Evolutionary conservation across 2,888 invertebrate species (phyloP), one percentile per base, ranked within the genome.

Genomic region (Plagiodera versicolora): DNA sequence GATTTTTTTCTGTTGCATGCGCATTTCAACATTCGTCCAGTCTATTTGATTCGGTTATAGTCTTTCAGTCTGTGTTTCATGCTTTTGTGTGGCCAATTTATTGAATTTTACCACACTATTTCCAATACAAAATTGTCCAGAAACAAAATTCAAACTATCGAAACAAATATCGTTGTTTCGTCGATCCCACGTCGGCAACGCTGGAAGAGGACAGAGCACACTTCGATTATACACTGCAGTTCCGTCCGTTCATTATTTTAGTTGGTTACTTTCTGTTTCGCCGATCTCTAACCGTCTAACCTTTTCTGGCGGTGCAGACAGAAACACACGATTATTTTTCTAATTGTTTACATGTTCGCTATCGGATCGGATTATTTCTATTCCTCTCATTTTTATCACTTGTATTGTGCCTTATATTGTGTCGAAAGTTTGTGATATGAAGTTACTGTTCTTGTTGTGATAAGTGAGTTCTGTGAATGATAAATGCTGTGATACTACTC

Each of bases 191-290:
- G 32, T 11, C 32, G 32, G 28, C 28, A 6, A 4, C 9, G 28
- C 2, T 32, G 32, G 32, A 32, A 11, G 11, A 32, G 2, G 11
- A 1, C 9, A 32, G 14, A 39, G 39, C 39, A 53, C 56, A 19
- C 56, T 48, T 56, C 56, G 16, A 49, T 35, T 49, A 44, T 39
- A 44, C 20, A 28, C 39, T 49, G 19, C 19, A 19, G 20, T 28
- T 54, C 28, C 24, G 28, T 46, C 45, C 14, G 44, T 39, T 39
- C 39, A 39, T 39, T n/a, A 39, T 39, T 39, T 39, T 6, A 39
- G 39, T 39, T 14, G 53, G 20, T 54, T 17, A 18, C 28, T 14
- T 17, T 56, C 16, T 14, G 44, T 52, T 53, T 53, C 44, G 53
- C 44, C 28, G 53, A 44, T 53, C 18, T 18, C 18, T 17, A 10